A percentile compares a stretch with the other conserved stretches of the same genome.
Evolutionary conservation across 1,140 invertebrate species (phyloP).

Genomic region (Globodera rostochiensis): DNA sequence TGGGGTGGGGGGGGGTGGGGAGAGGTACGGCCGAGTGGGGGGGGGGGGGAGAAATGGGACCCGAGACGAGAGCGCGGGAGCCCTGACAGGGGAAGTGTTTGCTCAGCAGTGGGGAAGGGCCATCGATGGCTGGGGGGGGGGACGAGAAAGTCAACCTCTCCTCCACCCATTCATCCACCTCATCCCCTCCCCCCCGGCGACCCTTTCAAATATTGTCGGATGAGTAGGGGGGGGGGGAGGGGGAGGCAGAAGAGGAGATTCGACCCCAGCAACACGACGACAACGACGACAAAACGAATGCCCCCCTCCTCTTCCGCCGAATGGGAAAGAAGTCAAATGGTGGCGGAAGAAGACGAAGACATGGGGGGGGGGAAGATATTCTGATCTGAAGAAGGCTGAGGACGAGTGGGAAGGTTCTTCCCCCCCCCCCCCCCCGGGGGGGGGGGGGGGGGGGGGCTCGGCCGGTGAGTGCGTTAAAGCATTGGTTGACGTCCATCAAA

Average conservation of each 20-base stretch:
- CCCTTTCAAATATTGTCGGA: background rate
- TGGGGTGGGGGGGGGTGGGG: background rate
- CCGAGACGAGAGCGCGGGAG: conserved; percentile 2
- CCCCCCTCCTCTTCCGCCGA: background rate
- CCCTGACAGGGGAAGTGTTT: background rate
- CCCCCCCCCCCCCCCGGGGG: too few species aligned
- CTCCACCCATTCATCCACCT: background rate
- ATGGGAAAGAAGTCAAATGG: background rate
- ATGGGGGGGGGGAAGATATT: background rate
- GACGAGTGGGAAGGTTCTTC: background rate
- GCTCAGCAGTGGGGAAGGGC: conserved; percentile 7
- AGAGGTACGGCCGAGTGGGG: background rate
- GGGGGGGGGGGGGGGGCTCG: too few species aligned
- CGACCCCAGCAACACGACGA: background rate
- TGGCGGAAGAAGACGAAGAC: background rate
- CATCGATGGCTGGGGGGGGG: background rate
- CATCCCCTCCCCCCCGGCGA: too few species aligned
- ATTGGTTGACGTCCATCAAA: background rate
- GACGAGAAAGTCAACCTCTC: conserved; percentile 1
- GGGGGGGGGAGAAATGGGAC: conserved; percentile 7
- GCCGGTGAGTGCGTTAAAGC: background rate
- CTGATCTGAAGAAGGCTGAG: background rate
- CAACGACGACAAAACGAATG: background rate
- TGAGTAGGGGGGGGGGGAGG: background rate
- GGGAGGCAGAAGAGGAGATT: background rate